phyloP scores from a whole-genome alignment of 2,113 vertebrate species.

The Nannobrachium achirus region DNA sequence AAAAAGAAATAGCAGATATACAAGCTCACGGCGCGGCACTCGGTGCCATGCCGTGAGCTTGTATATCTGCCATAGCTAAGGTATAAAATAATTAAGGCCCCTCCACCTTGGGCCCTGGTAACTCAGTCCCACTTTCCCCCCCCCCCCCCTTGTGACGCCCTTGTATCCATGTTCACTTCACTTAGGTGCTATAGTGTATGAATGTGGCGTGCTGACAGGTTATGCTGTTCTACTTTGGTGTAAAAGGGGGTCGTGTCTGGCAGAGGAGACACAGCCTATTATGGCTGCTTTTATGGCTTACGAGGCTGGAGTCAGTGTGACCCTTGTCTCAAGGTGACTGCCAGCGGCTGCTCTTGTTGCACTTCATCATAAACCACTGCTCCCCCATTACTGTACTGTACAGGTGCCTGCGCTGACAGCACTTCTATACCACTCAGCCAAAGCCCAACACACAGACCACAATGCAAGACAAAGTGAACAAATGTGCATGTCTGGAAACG shows the following conservation, averaged over 20 bases:
- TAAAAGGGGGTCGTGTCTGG: constrained; percentile 57
- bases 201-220: constrained; percentile 23
- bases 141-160: no score
- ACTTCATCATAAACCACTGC: constrained; percentile 60
- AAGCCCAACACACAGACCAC: not conserved
- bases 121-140: no score
- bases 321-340: constrained; percentile 76
- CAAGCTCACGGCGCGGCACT: no score
- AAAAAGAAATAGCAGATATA: no score
- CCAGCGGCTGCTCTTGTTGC: constrained; percentile 56
- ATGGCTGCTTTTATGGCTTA: constrained; percentile 74
- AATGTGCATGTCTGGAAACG: no score
- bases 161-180: constrained; percentile 5
- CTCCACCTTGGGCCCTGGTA: no score
- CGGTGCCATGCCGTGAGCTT: no score
- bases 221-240: constrained; percentile 56
- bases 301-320: constrained; percentile 64
- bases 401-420: constrained; percentile 44
- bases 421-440: not conserved
- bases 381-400: constrained; percentile 53
- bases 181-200: constrained; percentile 24
- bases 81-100: no score
- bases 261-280: constrained; percentile 66
- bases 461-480: constrained; percentile 40
- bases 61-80: no score